Base-by-base conservation (phyloP, 2,797 vertebrate species). In the Oreochromis grahami region DNA sequence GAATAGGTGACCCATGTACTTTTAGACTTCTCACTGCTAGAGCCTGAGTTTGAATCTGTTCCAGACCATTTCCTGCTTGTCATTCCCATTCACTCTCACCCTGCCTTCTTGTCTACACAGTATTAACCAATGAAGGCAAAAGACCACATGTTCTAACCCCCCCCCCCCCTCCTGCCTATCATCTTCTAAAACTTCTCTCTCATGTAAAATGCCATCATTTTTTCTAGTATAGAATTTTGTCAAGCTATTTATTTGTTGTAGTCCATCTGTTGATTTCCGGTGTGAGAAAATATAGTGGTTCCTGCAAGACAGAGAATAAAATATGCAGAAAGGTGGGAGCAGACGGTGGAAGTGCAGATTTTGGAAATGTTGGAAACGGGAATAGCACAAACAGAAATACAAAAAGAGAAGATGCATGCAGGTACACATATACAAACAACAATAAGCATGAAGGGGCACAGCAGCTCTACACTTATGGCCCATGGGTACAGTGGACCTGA, bases 161-260 rank as follows among this genome's bases (percentile, higher is more conserved):
- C 26, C 45, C 38, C 65, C 11, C 19, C n/a, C 60, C 26, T 70
- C 38, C 65, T 45, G 21, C 14, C 65, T 6, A 45, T 26, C 38
- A 45, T 11, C 38, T 45, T 45, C 38, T 26, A 45, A 70, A 70
- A 26, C 38, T 70, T 70, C 3, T 70, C 65, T 70, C 38, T 45
- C 14, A 1, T 70, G 14, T 26, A 17, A 43, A 38, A 63, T 63
- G 58, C 13, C 11, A 63, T 63, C 0, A 43, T 70, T 0, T 70
- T 43, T 70, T 43, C 21, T 26, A 26, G 65, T 26, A 43, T 21
- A 70, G 38, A 70, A 70, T 70, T 43, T 70, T 43, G 5, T 17
- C 38, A 43, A 70, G 5, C 38, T 17, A 43, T 43, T 43, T 43
- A 70, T 70, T 70, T 45, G 65, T 26, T 70, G 65, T 45, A 38